Conservation (phyloP, 2,113 vertebrate genomes). For the Saguinus imperator region DNA sequence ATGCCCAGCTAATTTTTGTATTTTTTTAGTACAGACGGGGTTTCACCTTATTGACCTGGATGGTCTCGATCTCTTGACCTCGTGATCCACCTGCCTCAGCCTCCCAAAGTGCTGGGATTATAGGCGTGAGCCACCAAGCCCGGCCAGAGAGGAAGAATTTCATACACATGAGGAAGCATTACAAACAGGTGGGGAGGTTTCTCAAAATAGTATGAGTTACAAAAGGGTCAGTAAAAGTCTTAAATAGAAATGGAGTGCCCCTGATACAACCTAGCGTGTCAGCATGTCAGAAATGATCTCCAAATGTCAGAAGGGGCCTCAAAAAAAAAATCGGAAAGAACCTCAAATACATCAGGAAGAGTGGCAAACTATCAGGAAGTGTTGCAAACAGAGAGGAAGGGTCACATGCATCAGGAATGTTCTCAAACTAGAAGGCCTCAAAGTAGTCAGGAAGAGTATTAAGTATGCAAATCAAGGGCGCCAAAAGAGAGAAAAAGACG, state of each 20-base stretch:
- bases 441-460: not conserved
- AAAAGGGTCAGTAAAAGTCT: not conserved
- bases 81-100: too few relatives aligned
- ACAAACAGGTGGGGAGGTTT: conserved; percentile 14
- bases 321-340: not conserved
- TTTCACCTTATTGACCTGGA: too few relatives aligned
- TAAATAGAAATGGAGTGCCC: not conserved
- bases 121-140: too few relatives aligned
- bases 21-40: too few relatives aligned
- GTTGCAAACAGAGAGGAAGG: not conserved
- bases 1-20: too few relatives aligned
- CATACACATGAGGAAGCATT: not conserved
- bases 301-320: not conserved
- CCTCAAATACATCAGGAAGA: not conserved
- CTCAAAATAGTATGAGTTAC: conserved; percentile 22
- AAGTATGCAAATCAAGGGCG: not conserved
- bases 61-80: too few relatives aligned
- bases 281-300: not conserved
- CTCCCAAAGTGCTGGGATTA: too few relatives aligned
- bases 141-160: not conserved
- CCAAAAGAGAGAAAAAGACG: not conserved
- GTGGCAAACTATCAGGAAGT: not conserved
- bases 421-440: conserved; percentile 15
- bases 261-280: not conserved
- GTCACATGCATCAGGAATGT: not conserved